These are phyloP conservation scores for Mechanitis mazaeus DNA, from an alignment of 2,888 invertebrate genomes.

Conservation along the genomic window DNA sequence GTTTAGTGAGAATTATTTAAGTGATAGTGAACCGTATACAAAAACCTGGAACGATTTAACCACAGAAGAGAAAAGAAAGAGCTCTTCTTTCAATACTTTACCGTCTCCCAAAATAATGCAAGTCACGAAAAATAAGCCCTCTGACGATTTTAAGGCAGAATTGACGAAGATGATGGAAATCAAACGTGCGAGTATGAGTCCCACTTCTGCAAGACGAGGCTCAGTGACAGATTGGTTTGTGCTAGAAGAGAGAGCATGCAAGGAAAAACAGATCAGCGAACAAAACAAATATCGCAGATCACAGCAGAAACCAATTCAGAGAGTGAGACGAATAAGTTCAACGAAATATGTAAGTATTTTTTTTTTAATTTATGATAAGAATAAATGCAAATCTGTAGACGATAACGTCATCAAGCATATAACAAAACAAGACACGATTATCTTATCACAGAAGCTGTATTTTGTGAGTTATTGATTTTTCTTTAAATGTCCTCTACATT, in stretches of 20 bases:
- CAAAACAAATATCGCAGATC: constrained; percentile 57
- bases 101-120: constrained; percentile 64
- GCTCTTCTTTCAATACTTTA: constrained; percentile 56
- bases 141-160: constrained; percentile 63
- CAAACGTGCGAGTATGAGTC: constrained; percentile 38
- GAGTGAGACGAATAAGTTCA: constrained; percentile 66
- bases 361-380: constrained; percentile 1
- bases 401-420: background rate
- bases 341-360: constrained; percentile 68
- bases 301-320: constrained; percentile 56
- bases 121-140: constrained; percentile 55
- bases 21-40: constrained; percentile 68
- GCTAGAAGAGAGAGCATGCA: constrained; percentile 48
- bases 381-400: background rate
- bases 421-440: background rate
- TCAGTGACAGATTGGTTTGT: constrained; percentile 72
- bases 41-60: constrained; percentile 40
- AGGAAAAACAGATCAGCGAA: constrained; percentile 30
- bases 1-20: constrained; percentile 65
- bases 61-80: constrained; percentile 53
- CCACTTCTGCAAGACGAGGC: constrained; percentile 48
- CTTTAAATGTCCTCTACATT: background rate
- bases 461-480: background rate
- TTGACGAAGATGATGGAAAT: constrained; percentile 48
- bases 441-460: constrained; percentile 4